phyloP scores from a whole-genome alignment of 2,797 vertebrate species.

The Chelonia mydas region DNA sequence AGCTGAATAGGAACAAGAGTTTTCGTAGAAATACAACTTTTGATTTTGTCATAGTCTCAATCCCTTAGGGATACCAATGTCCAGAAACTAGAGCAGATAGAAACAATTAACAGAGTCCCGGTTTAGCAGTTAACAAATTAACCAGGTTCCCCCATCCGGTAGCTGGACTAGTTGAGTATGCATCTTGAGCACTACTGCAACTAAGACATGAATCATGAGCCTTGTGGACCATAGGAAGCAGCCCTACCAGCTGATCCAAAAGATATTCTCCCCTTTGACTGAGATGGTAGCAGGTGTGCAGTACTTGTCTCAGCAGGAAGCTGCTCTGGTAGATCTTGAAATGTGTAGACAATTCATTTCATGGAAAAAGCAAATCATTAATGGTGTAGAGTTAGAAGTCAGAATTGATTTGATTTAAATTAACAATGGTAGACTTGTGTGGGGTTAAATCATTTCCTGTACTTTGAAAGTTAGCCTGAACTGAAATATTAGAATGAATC shows the following conservation, averaged over 20 bases:
- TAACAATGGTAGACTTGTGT: neutral
- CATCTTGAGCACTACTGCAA: neutral
- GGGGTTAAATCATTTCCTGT: neutral
- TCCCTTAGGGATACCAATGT: neutral
- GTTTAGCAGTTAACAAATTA: neutral
- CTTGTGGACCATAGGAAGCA: neutral
- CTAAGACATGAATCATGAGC: neutral
- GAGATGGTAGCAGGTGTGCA: neutral
- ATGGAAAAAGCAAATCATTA: neutral
- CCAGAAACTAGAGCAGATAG: neutral
- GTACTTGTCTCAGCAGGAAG: neutral
- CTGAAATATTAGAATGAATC: conserved; percentile 11
- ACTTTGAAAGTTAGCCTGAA: conserved; percentile 1
- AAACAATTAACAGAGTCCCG: neutral
- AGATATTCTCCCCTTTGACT: neutral
- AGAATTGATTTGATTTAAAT: neutral
- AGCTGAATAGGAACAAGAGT: neutral
- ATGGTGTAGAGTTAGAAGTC: neutral
- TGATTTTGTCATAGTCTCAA: neutral
- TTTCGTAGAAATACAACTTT: neutral
- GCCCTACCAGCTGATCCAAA: neutral
- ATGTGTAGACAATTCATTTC: neutral
- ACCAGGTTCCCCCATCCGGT: neutral
- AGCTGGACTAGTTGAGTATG: neutral
- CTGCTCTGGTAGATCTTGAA: neutral